Base-by-base conservation (phyloP, 2,888 invertebrate species). In the Campaea margaritaria region DNA sequence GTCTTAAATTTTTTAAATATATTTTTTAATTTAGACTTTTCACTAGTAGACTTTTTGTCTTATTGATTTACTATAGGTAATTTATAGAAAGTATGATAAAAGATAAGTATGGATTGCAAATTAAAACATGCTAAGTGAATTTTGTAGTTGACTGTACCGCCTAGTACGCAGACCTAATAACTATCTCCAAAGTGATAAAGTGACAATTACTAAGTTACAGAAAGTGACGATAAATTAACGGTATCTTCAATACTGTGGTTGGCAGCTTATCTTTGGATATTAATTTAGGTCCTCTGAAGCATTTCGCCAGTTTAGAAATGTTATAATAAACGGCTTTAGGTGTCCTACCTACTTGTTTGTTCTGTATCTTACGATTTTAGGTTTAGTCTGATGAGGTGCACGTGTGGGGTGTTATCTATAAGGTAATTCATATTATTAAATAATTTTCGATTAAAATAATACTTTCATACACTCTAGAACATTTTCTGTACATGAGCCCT, bases 211-310 rank as follows among this genome's bases (percentile, higher is more conserved):
- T n/a, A 60, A 56, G 51, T 59, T 62, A 53, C 54, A 45, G 53
- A 58, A 58, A 61, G 54, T 51, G 58, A 48, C 44, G 56, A 66
- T 64, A 57, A 64, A 66, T 66, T 59, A 66, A 44, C 41, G 53
- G 49, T 21, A 21, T 62, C 63, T 66, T 51, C 61, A 61, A 57
- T 62, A 62, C 60, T 45, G 52, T 51, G 41, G 44, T 28, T 58
- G 49, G 48, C 59, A 60, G 46, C 58, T 58, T 58, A 66, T 61
- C 55, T 52, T 48, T 7, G 55, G 55, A 61, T 58, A 64, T 58
- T 58, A 64, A 64, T 64, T 61, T 36, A 28, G 41, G 39, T 14
- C 38, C 52, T 56, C 49, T 31, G 27, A 36, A 47, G 16, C 21
- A 13, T 50, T 53, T 47, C 44, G 15, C 54, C 31, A n/a, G 16